A percentile compares a stretch with the other conserved stretches of the same genome.
phyloP scores from a whole-genome alignment of 2,888 invertebrate genomes.

The Slavum lentiscoides region DNA sequence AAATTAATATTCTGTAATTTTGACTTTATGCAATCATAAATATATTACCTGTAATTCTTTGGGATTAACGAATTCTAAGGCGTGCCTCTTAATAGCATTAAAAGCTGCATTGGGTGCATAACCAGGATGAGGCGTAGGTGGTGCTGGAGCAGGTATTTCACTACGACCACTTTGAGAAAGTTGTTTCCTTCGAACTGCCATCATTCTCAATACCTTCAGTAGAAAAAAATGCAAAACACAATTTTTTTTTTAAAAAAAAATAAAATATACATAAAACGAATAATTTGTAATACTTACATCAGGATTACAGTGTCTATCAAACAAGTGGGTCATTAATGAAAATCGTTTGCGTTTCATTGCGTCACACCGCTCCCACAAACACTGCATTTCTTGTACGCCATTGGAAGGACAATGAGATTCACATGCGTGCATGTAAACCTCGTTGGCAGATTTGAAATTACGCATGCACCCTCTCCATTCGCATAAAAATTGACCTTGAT shows the following conservation, averaged over 20 bases:
- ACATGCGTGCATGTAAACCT: slow-evolving; percentile 86
- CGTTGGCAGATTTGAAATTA: slow-evolving; percentile 73
- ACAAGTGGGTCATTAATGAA: slow-evolving; percentile 94
- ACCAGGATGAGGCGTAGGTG: slow-evolving; percentile 74
- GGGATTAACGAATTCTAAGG: slow-evolving; percentile 85
- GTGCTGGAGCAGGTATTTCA: slow-evolving; percentile 65
- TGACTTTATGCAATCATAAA: not conserved
- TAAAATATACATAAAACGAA: not conserved
- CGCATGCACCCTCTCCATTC: slow-evolving; percentile 90
- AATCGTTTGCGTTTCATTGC: slow-evolving; percentile 85
- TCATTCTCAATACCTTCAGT: slow-evolving; percentile 67
- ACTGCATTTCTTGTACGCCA: slow-evolving; percentile 73
- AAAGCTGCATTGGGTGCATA: slow-evolving; percentile 94
- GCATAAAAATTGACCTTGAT: slow-evolving; percentile 65
- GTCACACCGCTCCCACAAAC: slow-evolving; percentile 91
- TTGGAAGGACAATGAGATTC: slow-evolving; percentile 76
- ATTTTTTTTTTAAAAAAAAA: not conserved
- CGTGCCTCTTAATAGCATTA: slow-evolving; percentile 95
- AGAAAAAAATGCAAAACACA: slow-evolving; percentile 27
- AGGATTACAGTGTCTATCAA: slow-evolving; percentile 89
- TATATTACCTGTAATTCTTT: slow-evolving; percentile 80
- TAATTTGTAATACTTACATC: slow-evolving; percentile 64
- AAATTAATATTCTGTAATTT: not conserved
- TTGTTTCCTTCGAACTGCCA: slow-evolving; percentile 70
- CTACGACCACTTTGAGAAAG: slow-evolving; percentile 62